Evolutionary conservation across 2,888 invertebrate genomes (phyloP), one percentile per base, ranked within the genome.

Genomic region (Drosophila limbata): DNA sequence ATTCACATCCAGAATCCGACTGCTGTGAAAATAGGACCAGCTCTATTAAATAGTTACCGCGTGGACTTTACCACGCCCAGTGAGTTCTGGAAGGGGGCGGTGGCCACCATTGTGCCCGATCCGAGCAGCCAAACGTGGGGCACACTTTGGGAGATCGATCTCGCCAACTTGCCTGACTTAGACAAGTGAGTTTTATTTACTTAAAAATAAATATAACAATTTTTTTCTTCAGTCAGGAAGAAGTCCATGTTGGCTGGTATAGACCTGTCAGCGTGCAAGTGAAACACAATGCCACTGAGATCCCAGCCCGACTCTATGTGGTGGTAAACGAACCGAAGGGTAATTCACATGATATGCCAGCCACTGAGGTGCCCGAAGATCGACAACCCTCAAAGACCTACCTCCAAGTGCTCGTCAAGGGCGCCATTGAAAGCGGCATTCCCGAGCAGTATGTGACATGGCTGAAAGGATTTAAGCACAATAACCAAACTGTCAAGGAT

Each of bases 1-100:
- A 96, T 98, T 77, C 96, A 94, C 77, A 94, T 97, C 25, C 95
- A 96, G 84, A 97, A 97, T 92, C 96, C 97, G 28, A 94, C 95
- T 35, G 96, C 97, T 3, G 92, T 94, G 61, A 94, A 95, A 86
- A 93, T 94, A 79, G 95, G 95, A 28, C 94, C 95, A 53, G 98
- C 95, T 4, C 94, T 95, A 53, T 68, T 91, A 0, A 47, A 96
- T 44, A 92, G 94, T 79, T 95, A 95, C 87, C 94, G 95, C 73
- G 91, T 97, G 33, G 96, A 96, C 92, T 97, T 97, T 87, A 93
- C 93, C n/a, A 93, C 33, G 39, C 15, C 17, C 3, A 39, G 47
- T 15, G 1, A 4, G 1, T 47, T 57, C 10, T 98, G 98, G 98
- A 92, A 94, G 70, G 98, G 98, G 11, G 94, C 96, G 8, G 95